Percentiles rank a stretch among this genome's conserved stretches.
Evolutionary conservation across 1,140 invertebrate genomes (phyloP).

Genomic region (Lethrus apterus): DNA sequence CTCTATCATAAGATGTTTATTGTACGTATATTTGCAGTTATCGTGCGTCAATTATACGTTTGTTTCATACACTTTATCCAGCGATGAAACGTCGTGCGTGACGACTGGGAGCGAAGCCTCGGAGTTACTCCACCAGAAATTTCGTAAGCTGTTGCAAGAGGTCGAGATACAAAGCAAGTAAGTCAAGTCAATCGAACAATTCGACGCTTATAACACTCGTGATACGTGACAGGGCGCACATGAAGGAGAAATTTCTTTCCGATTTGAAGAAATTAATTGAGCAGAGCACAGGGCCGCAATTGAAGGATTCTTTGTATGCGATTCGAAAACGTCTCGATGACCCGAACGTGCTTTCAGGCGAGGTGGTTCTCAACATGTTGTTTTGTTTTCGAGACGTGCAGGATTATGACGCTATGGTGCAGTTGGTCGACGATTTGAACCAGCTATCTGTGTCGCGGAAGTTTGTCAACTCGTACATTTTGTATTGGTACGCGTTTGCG

Average conservation of each 20-base stretch:
- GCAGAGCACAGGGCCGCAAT: constrained; percentile 74
- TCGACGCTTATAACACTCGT: not conserved
- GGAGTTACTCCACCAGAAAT: constrained; percentile 45
- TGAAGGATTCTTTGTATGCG: constrained; percentile 77
- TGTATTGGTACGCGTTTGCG: constrained; percentile 94
- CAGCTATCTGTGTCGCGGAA: constrained; percentile 87
- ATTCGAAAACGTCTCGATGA: constrained; percentile 93
- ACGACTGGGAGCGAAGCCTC: constrained; percentile 49
- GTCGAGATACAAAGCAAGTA: constrained; percentile 91
- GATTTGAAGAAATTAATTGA: constrained; percentile 92
- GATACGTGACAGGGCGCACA: constrained; percentile 76
- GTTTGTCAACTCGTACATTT: constrained; percentile 84
- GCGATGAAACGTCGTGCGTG: constrained; percentile 64
- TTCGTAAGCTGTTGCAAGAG: constrained; percentile 82
- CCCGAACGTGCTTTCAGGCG: constrained; percentile 90
- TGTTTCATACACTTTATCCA: constrained; percentile 71
- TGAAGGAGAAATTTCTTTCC: constrained; percentile 95
- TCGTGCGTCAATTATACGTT: constrained; percentile 84
- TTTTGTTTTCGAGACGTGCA: constrained; percentile 89
- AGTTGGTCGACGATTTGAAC: constrained; percentile 90
- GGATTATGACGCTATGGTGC: constrained; percentile 98
- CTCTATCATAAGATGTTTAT: no score
- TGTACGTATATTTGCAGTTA: constrained; percentile 57
- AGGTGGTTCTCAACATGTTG: constrained; percentile 88
- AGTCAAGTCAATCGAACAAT: constrained; percentile 27